Percentiles rank a stretch among this genome's conserved stretches.
Evolutionary conservation across 2,113 vertebrate species (phyloP).

Genomic region (Thryonomys swinderianus): DNA sequence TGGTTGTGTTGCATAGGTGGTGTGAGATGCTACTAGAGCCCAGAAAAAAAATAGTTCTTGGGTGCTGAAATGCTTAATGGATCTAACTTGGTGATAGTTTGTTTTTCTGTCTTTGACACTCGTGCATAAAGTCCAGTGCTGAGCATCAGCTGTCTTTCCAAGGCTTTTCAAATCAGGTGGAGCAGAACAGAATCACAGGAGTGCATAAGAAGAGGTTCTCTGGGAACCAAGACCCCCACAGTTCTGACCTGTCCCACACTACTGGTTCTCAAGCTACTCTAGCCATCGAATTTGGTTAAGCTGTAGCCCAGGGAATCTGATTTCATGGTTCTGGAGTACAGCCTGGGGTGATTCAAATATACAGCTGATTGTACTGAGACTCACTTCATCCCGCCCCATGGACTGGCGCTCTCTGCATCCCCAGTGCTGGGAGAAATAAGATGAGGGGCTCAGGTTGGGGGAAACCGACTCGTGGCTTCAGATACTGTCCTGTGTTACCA

Average conservation of each 20-base stretch:
- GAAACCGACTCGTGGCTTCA: not conserved
- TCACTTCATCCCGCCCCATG: not conserved
- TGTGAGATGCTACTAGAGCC: not conserved
- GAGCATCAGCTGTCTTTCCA: not conserved
- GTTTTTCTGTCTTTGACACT: not conserved
- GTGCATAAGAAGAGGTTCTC: not conserved
- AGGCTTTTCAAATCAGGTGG: not conserved
- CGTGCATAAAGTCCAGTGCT: not conserved
- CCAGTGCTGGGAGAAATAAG: not conserved
- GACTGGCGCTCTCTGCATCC: not conserved
- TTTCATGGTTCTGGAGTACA: not conserved
- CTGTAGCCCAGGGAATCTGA: not conserved
- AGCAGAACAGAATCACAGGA: not conserved
- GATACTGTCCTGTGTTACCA: not conserved
- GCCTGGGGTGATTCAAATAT: not conserved
- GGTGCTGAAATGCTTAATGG: not conserved
- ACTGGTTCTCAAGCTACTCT: not conserved
- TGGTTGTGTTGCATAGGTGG: not conserved
- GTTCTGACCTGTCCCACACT: not conserved
- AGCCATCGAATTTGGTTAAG: not conserved
- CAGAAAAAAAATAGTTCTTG: not conserved
- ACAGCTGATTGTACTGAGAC: not conserved
- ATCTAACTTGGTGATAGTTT: not conserved
- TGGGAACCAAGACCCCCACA: not conserved
- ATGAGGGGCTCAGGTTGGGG: not conserved